Evolutionary conservation across 2,113 vertebrate genomes (phyloP).

Genomic region (Maylandia zebra): DNA sequence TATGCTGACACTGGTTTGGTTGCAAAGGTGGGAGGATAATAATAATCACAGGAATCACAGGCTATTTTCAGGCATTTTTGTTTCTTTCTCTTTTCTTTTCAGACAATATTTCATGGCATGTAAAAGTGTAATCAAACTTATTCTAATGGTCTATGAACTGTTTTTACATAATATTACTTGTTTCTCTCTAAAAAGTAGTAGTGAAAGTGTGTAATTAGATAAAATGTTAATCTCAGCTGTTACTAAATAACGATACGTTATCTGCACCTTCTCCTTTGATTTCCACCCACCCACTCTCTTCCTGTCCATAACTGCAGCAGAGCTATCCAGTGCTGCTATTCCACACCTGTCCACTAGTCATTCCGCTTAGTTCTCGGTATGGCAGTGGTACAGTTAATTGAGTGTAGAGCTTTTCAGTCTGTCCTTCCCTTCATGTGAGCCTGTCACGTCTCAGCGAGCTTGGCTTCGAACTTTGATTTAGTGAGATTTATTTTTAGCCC

Average conservation of each 20-base stretch:
- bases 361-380: not conserved
- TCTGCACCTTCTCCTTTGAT: not conserved
- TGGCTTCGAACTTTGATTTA: not conserved
- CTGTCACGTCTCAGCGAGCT: not conserved
- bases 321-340: not conserved
- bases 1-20: not conserved
- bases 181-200: not conserved
- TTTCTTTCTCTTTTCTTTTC: not conserved
- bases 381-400: not conserved
- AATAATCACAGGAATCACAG: not conserved
- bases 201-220: not conserved
- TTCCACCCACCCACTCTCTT: not conserved
- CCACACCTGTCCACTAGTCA: not conserved
- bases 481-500: not conserved
- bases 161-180: not conserved
- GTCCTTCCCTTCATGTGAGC: not conserved
- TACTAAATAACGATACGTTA: not conserved
- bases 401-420: not conserved
- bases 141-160: not conserved
- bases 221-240: not conserved
- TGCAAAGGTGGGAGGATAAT: not conserved
- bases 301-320: not conserved
- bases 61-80: not conserved
- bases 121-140: not conserved
- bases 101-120: not conserved